phyloP scores from a whole-genome alignment of 2,797 vertebrate genomes.

The Thaleichthys pacificus region DNA sequence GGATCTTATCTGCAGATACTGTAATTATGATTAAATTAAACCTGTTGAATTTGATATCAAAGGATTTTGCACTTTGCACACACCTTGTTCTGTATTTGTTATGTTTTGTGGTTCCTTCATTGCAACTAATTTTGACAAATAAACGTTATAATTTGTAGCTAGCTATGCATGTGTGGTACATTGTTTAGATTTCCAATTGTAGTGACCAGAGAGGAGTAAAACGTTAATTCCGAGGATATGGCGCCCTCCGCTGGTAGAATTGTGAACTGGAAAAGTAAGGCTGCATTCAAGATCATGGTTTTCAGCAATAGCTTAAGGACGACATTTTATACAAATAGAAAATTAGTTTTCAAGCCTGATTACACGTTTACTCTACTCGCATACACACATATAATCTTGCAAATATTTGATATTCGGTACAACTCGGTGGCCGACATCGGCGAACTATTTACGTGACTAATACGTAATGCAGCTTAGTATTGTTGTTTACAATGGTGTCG shows the following conservation, averaged over 20 bases:
- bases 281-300: constrained; percentile 41
- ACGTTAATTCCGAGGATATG: background rate
- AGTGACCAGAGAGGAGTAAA: background rate
- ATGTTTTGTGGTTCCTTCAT: constrained; percentile 42
- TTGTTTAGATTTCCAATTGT: background rate
- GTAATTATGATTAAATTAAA: constrained; percentile 31
- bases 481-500: constrained; percentile 58
- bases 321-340: background rate
- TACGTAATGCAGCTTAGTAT: background rate
- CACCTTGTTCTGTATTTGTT: constrained; percentile 33
- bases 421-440: background rate
- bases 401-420: background rate
- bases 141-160: constrained; percentile 46
- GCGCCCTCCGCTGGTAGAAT: constrained; percentile 41
- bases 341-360: too few relatives aligned
- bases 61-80: constrained; percentile 71
- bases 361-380: too few relatives aligned
- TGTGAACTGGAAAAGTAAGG: background rate
- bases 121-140: constrained; percentile 41
- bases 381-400: background rate
- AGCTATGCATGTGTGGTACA: constrained; percentile 1
- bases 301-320: background rate
- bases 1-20: too few relatives aligned
- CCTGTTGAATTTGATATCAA: constrained; percentile 37
- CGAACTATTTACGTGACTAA: background rate